Percentiles rank a stretch among this genome's conserved stretches.
Conservation (phyloP, 1,140 invertebrate genomes). For the Drosophila aff. region DNA sequence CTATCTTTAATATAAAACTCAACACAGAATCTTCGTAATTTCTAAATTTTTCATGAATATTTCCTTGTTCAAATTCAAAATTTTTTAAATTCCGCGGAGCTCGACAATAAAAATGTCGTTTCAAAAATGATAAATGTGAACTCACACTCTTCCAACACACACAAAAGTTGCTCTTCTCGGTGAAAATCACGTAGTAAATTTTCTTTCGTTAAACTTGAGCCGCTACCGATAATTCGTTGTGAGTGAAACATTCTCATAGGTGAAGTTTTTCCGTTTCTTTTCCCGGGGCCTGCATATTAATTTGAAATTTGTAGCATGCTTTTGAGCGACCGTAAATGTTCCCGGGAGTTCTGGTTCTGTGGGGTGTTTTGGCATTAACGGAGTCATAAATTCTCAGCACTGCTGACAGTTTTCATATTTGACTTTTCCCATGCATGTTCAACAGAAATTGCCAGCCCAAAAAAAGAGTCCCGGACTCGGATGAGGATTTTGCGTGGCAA, state of each 20-base stretch:
- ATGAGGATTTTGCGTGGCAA: background rate
- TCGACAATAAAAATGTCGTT: slow-evolving; percentile 74
- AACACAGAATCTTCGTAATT: background rate
- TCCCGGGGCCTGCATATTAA: slow-evolving; percentile 63
- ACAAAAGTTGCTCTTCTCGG: slow-evolving; percentile 32
- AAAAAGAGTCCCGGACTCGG: slow-evolving; percentile 4
- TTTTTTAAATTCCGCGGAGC: slow-evolving; percentile 21
- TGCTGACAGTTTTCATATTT: slow-evolving; percentile 78
- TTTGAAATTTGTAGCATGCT: slow-evolving; percentile 76
- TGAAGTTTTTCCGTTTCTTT: slow-evolving; percentile 39
- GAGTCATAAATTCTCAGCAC: slow-evolving; percentile 68
- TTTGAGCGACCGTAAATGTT: slow-evolving; percentile 32
- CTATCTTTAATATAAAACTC: too few species aligned
- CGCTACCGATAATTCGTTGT: slow-evolving; percentile 67
- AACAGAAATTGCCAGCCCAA: slow-evolving; percentile 41
- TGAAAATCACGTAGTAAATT: slow-evolving; percentile 75
- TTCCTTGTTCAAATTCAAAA: slow-evolving; percentile 3
- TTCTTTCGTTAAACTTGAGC: slow-evolving; percentile 60
- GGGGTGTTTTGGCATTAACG: slow-evolving; percentile 59
- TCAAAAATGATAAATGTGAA: slow-evolving; percentile 64
- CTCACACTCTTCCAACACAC: background rate
- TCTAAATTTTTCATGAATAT: slow-evolving; percentile 12
- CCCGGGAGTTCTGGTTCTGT: slow-evolving; percentile 13
- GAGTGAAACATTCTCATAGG: slow-evolving; percentile 54
- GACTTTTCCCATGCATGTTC: slow-evolving; percentile 75